These are phyloP conservation scores for Hypolimnas misippus DNA, from an alignment of 2,888 invertebrate genomes.

Conservation along the genomic window DNA sequence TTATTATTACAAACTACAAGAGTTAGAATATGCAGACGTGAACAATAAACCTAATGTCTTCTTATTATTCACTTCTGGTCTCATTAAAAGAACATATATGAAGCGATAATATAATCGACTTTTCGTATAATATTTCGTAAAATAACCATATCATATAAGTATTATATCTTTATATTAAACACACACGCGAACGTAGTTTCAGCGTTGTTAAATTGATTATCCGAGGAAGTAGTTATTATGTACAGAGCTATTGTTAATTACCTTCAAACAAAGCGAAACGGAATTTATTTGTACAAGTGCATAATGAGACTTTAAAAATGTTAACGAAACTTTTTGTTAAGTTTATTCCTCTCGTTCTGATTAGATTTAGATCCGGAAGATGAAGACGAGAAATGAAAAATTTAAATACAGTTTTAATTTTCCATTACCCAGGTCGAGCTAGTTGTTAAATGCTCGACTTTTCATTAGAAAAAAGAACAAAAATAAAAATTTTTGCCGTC, in stretches of 20 bases:
- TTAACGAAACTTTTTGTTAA: background rate
- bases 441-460: no score
- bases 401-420: no score
- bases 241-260: conserved; percentile 24
- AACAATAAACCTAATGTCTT: no score
- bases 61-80: no score
- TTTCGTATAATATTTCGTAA: conserved; percentile 1
- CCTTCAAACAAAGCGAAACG: conserved; percentile 25
- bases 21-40: no score
- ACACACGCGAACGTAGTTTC: background rate
- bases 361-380: background rate
- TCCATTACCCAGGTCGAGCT: no score
- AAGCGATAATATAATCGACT: no score
- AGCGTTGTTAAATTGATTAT: conserved; percentile 21
- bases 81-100: no score
- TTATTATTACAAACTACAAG: no score
- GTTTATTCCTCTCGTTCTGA: background rate
- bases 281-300: conserved; percentile 18
- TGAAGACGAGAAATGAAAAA: no score
- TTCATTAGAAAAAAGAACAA: no score
- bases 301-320: background rate
- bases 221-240: conserved; percentile 32
- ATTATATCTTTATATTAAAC: conserved; percentile 3
- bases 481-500: no score
- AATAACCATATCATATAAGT: conserved; percentile 5